Evolutionary conservation across 2,113 vertebrate species (phyloP).

Genomic region (Salvelinus sp.): DNA sequence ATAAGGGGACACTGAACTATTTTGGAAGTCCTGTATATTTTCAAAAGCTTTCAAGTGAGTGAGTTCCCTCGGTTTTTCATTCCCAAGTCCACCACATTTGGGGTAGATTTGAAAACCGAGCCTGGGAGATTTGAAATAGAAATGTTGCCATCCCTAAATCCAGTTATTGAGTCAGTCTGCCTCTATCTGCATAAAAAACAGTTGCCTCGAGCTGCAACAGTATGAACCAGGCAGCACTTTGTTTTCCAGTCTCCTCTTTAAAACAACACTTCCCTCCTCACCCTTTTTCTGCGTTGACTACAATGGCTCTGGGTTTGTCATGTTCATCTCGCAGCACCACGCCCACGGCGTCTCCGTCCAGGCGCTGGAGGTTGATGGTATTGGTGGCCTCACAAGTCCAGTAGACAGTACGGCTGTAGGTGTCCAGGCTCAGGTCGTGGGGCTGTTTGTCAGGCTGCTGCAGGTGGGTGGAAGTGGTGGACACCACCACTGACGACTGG

Average conservation of each 20-base stretch:
- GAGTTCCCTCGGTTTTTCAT: neutral
- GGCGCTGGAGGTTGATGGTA: conserved; percentile 85
- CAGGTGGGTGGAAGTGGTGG: conserved; percentile 69
- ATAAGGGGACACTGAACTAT: conserved; percentile 4
- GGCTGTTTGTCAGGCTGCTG: conserved; percentile 83
- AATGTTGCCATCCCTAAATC: too few relatives aligned
- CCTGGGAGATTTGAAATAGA: too few relatives aligned
- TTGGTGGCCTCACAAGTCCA: conserved; percentile 94
- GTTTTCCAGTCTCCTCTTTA: neutral
- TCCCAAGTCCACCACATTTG: neutral
- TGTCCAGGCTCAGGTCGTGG: conserved; percentile 89
- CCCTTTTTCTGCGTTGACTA: conserved; percentile 89
- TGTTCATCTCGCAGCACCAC: conserved; percentile 86
- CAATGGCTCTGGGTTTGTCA: conserved; percentile 86
- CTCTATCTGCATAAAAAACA: neutral
- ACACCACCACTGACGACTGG: conserved; percentile 81
- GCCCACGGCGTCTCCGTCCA: conserved; percentile 81
- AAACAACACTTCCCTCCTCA: conserved; percentile 52
- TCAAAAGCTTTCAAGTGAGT: neutral
- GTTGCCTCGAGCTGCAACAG: neutral
- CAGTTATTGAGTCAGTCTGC: too few relatives aligned
- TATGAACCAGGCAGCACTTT: neutral
- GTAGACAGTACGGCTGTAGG: conserved; percentile 88
- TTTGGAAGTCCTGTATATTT: conserved; percentile 5
- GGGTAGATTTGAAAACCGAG: too few relatives aligned